Base-by-base conservation (phyloP, 2,113 vertebrate species). In the Lampris incognitus region DNA sequence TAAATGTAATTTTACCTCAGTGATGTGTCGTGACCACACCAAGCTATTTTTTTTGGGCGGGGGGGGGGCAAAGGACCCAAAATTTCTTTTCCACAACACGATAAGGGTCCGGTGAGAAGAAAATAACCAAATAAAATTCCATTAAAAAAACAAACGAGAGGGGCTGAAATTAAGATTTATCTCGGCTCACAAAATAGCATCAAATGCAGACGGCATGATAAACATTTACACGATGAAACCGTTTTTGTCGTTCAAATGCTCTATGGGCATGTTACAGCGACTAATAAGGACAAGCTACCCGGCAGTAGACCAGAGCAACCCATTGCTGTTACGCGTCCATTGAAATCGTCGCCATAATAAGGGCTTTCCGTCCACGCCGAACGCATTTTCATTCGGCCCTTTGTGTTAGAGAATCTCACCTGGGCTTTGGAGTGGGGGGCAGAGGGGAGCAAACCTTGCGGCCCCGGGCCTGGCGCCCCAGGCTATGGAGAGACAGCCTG, bases 371-470 rank as follows among this genome's bases (percentile, higher is more conserved):
- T 89, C 82, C 82, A 64, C 65, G 72, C 80, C 83, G 82, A 88
- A 76, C 77, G 64, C 58, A 87, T 89, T 92, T 89, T 88, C 87
- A 84, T 84, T 87, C 84, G 82, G 85, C 88, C 86, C 83, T 92
- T 92, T 92, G 92, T 93, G 89, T 88, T 67, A 42, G 84, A 89
- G 78, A 89, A 92, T 88, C 91, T 94, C 91, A 93, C 91, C 91
- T 93, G 90, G 89, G 87, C 89, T 89, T 91, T 91, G 86, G 83
- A 90, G 90, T 87, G 89, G 87, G 88, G 67, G 83, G 82, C 86
- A 89, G 74, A 90, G 87, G 82, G 83, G 83, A 75, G 81, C 81
- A 74, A 88, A 88, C 88, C 91, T 89, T 85, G 75, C 83, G 80
- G 86, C 59, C 85, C 89, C 39, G 72, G 24, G 62, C 72, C 9